Evolutionary conservation across 2,113 vertebrate species (phyloP).

Genomic region (Festucalex cinctus): DNA sequence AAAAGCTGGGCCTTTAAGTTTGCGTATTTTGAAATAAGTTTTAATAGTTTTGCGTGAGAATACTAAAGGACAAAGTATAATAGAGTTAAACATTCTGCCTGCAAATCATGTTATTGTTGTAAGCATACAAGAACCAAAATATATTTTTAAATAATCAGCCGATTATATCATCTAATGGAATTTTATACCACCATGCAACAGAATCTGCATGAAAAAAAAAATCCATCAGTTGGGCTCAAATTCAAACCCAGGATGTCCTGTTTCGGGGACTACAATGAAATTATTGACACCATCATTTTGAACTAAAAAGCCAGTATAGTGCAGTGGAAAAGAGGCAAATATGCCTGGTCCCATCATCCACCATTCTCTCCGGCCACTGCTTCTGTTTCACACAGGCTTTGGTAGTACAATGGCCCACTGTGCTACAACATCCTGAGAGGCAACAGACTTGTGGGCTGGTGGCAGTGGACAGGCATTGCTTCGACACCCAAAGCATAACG

Average conservation of each 20-base stretch:
- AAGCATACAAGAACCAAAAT: too few species aligned
- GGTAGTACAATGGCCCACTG: conserved; percentile 49
- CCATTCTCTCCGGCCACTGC: conserved; percentile 19
- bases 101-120: too few species aligned
- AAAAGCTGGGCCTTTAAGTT: too few species aligned
- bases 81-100: too few species aligned
- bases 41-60: too few species aligned
- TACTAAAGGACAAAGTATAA: too few species aligned
- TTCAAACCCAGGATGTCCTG: neutral
- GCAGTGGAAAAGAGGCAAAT: neutral
- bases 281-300: neutral
- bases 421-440: conserved; percentile 2
- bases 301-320: neutral
- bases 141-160: too few species aligned
- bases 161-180: too few species aligned
- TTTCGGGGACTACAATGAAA: neutral
- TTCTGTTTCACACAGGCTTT: conserved; percentile 25
- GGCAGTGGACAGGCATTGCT: conserved; percentile 5
- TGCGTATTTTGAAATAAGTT: too few species aligned
- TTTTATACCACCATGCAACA: too few species aligned
- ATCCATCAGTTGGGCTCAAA: too few species aligned
- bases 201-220: too few species aligned
- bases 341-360: conserved; percentile 12
- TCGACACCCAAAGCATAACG: neutral
- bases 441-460: neutral